These are phyloP conservation scores for Halyomorpha halys DNA, from an alignment of 1,140 invertebrate species.

Conservation along the genomic window DNA sequence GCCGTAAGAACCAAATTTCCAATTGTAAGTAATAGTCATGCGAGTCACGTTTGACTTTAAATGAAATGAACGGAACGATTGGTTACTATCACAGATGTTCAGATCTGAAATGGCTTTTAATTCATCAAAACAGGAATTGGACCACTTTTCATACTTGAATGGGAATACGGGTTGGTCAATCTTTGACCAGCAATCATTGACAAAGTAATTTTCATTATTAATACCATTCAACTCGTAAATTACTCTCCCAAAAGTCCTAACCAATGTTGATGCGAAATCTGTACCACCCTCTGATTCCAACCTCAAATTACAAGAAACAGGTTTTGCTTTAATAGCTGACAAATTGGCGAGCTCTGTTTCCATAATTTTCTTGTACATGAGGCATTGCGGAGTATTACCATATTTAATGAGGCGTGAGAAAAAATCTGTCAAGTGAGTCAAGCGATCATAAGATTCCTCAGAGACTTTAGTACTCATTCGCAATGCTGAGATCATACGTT, in stretches of 20 bases:
- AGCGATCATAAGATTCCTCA: constrained; percentile 86
- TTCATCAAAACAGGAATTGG: constrained; percentile 17
- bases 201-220: constrained; percentile 4
- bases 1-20: constrained; percentile 99
- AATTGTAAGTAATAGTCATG: constrained; percentile 99
- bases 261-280: constrained; percentile 82
- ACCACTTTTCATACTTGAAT: constrained; percentile 19
- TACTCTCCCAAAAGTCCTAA: constrained; percentile 92
- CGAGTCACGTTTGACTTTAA: constrained; percentile 87
- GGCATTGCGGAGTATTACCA: constrained; percentile 74
- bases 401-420: constrained; percentile 83
- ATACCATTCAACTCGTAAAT: constrained; percentile 13
- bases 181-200: neutral
- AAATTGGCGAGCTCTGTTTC: constrained; percentile 80
- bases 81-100: neutral
- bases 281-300: constrained; percentile 95
- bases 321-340: constrained; percentile 63
- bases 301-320: constrained; percentile 73
- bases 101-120: constrained; percentile 4
- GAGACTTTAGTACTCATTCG: constrained; percentile 79
- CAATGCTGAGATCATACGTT: constrained; percentile 75
- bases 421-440: constrained; percentile 85
- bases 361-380: constrained; percentile 88
- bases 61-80: constrained; percentile 44
- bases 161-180: neutral